Evolutionary conservation across 2,113 vertebrate species (phyloP).

Genomic region (Corythornis madagascariensis): DNA sequence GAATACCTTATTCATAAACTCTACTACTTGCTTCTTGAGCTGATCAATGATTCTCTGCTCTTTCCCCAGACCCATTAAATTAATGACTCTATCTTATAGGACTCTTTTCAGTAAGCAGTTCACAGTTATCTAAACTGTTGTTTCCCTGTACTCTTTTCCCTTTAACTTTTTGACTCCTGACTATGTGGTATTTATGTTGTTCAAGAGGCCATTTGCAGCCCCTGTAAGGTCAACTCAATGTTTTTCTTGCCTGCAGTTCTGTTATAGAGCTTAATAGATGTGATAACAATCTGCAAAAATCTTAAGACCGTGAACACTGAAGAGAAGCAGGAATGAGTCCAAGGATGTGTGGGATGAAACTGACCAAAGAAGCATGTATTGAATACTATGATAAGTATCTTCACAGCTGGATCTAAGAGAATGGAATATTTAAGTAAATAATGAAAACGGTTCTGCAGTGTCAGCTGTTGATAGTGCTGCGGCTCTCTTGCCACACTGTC

Average conservation of each 20-base stretch:
- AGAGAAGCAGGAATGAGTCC: not conserved
- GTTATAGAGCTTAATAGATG: not conserved
- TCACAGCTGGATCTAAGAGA: constrained; percentile 38
- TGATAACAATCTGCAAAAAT: constrained; percentile 55
- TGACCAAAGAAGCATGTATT: constrained; percentile 11
- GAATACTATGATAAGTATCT: constrained; percentile 1
- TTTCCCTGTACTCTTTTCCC: not conserved
- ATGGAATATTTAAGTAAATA: constrained; percentile 50
- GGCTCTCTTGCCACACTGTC: not conserved
- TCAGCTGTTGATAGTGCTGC: constrained; percentile 35
- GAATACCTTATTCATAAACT: not conserved
- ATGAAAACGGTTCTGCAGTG: constrained; percentile 15
- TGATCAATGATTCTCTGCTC: not conserved
- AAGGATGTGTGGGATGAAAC: constrained; percentile 5
- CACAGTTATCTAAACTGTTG: constrained; percentile 41
- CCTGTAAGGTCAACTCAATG: constrained; percentile 9
- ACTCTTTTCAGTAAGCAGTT: not conserved
- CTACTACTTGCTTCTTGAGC: not conserved
- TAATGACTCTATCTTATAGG: constrained; percentile 13
- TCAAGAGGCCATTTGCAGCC: not conserved
- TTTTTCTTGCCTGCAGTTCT: constrained; percentile 26
- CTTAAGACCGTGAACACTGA: constrained; percentile 21
- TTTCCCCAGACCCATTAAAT: not conserved
- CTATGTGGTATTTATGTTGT: not conserved
- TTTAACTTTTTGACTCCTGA: constrained; percentile 10